phyloP scores from a whole-genome alignment of 2,888 invertebrate genomes.

The Morinoia aosen region DNA sequence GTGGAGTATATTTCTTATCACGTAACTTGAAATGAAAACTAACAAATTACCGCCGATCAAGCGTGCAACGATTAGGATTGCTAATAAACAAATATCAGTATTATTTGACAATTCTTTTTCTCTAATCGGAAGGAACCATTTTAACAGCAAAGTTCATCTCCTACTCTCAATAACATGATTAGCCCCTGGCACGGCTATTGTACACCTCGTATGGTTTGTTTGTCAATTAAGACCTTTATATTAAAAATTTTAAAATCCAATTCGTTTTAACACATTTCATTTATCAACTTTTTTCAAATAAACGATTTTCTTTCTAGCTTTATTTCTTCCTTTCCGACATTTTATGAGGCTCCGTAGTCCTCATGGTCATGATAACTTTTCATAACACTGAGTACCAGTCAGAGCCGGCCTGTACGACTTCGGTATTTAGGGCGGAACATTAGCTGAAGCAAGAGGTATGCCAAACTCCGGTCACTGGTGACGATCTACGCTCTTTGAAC shows the following conservation, averaged over 20 bases:
- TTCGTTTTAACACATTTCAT: neutral
- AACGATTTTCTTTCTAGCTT: neutral
- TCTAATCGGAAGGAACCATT: neutral
- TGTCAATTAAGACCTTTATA: too few relatives aligned
- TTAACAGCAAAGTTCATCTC: neutral
- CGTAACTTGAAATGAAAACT: neutral
- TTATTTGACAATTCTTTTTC: neutral
- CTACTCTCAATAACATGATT: too few relatives aligned
- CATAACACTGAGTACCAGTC: too few relatives aligned
- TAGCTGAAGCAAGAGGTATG: neutral
- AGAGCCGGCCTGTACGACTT: neutral
- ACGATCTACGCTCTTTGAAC: neutral
- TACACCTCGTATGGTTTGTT: too few relatives aligned
- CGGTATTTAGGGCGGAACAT: neutral
- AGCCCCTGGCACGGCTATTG: too few relatives aligned
- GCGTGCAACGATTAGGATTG: neutral
- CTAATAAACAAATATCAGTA: neutral
- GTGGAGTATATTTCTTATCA: neutral
- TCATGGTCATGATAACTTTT: too few relatives aligned
- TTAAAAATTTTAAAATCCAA: neutral
- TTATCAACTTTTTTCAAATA: neutral
- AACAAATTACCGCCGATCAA: neutral
- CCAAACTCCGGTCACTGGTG: neutral
- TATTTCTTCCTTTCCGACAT: neutral
- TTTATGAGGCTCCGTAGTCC: too few relatives aligned